Conservation (phyloP, 2,797 vertebrate species). For the Oryzias sinensis region DNA sequence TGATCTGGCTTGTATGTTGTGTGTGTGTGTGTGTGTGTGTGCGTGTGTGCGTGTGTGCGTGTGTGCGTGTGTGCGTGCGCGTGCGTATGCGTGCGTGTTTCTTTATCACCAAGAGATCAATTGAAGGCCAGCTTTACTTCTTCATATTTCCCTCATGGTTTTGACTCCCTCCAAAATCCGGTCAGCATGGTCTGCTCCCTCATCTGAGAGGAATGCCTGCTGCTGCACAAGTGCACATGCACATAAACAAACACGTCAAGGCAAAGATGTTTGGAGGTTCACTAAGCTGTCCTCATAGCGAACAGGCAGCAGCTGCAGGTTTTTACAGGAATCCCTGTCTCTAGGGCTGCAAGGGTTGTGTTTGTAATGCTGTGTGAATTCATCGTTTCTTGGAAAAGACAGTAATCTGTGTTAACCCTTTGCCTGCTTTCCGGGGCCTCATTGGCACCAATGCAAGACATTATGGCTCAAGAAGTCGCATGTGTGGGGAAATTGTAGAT, state of each 20-base stretch:
- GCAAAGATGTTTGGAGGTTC: conserved; percentile 13
- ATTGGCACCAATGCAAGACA: conserved; percentile 12
- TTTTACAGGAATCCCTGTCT: conserved; percentile 56
- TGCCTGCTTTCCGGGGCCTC: not conserved
- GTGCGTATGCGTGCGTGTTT: not conserved
- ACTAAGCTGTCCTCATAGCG: conserved; percentile 38
- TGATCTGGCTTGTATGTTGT: conserved; percentile 2
- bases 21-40: conserved; percentile 13
- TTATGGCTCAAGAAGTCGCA: not conserved
- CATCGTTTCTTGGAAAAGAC: conserved; percentile 34
- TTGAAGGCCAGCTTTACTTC: conserved; percentile 25
- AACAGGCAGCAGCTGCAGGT: conserved; percentile 66
- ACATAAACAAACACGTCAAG: conserved; percentile 16
- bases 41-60: conserved; percentile 19
- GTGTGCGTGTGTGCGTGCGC: conserved; percentile 25
- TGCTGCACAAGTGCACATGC: conserved; percentile 27
- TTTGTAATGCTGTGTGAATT: conserved; percentile 26
- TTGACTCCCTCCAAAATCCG: conserved; percentile 42
- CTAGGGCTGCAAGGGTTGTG: conserved; percentile 18
- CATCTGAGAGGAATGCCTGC: conserved; percentile 61
- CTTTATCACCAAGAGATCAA: conserved; percentile 20
- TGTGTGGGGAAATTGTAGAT: conserved; percentile 7
- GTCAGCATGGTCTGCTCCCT: conserved; percentile 53
- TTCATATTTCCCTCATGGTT: conserved; percentile 37
- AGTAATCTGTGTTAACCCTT: conserved; percentile 26